phyloP scores from a whole-genome alignment of 2,797 vertebrate genomes.

The Peromyscus aztecus region DNA sequence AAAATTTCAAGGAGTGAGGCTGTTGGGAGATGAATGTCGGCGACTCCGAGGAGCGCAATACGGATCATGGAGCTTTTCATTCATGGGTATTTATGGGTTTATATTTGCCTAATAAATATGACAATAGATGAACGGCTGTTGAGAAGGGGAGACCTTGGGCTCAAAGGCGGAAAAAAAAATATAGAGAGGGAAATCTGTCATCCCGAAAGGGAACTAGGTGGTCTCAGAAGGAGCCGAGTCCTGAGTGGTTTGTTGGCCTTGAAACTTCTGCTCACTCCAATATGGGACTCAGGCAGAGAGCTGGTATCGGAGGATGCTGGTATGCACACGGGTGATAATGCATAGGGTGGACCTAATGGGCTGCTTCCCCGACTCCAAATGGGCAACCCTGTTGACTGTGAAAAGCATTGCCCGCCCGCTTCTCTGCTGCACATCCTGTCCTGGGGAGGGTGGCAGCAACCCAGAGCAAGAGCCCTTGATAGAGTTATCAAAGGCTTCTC shows the following conservation, averaged over 20 bases:
- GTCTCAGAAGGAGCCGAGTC: not conserved
- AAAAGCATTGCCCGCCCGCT: not conserved
- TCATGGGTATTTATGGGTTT: conserved; percentile 81
- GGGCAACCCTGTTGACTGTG: fast-evolving
- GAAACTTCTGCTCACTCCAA: conserved; percentile 37
- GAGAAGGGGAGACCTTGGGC: conserved; percentile 56
- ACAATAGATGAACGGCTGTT: conserved; percentile 74
- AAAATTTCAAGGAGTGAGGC: conserved; percentile 20
- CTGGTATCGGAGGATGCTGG: not conserved
- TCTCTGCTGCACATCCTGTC: not conserved
- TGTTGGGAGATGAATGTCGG: conserved; percentile 74
- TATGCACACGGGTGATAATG: fast-evolving
- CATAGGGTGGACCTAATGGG: not conserved
- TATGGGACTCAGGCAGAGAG: not conserved
- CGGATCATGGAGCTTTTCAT: conserved; percentile 72
- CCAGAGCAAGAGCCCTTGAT: fast-evolving
- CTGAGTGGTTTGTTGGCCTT: conserved; percentile 12
- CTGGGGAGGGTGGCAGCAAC: not conserved
- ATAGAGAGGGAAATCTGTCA: conserved; percentile 38
- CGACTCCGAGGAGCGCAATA: conserved; percentile 38
- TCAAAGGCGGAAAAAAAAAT: not conserved
- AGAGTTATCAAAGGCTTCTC: not conserved
- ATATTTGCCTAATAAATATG: conserved; percentile 83
- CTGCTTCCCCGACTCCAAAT: fast-evolving
- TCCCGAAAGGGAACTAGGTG: conserved; percentile 38